Percentiles rank a stretch among this genome's conserved stretches.
Conservation (phyloP, 2,797 vertebrate genomes). For the Melopsittacus undulatus region DNA sequence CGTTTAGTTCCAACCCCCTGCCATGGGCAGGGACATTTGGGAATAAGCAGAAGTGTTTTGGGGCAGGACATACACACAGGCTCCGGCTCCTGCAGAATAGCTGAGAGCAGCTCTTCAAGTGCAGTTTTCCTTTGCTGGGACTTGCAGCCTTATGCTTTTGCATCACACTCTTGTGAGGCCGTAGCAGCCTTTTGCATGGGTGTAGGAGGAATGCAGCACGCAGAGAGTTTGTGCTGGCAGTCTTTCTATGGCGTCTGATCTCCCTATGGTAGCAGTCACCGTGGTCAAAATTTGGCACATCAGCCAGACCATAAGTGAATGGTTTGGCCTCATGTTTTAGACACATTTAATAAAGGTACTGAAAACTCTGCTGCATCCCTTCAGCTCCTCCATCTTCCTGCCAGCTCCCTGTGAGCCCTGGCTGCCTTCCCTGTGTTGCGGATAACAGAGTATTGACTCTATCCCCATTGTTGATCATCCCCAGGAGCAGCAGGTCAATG, state of each 20-base stretch:
- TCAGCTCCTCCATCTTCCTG: background rate
- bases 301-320: background rate
- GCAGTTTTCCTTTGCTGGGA: background rate
- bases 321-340: background rate
- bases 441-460: background rate
- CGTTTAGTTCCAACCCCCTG: background rate
- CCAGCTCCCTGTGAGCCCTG: background rate
- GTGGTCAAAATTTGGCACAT: background rate
- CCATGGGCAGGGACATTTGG: background rate
- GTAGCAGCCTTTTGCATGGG: accelerated
- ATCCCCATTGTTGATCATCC: background rate
- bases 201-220: background rate
- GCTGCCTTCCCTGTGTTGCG: background rate
- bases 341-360: background rate
- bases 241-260: background rate
- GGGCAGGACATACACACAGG: accelerated
- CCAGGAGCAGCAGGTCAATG: background rate
- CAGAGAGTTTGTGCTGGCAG: background rate
- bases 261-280: background rate
- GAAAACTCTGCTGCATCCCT: background rate
- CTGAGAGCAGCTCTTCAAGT: background rate
- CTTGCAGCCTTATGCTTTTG: accelerated
- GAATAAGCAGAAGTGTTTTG: background rate
- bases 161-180: accelerated
- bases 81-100: background rate